Evolutionary conservation across 1,140 invertebrate genomes (phyloP), one percentile per base, ranked within the genome.

Genomic region (Drosophila parvula): DNA sequence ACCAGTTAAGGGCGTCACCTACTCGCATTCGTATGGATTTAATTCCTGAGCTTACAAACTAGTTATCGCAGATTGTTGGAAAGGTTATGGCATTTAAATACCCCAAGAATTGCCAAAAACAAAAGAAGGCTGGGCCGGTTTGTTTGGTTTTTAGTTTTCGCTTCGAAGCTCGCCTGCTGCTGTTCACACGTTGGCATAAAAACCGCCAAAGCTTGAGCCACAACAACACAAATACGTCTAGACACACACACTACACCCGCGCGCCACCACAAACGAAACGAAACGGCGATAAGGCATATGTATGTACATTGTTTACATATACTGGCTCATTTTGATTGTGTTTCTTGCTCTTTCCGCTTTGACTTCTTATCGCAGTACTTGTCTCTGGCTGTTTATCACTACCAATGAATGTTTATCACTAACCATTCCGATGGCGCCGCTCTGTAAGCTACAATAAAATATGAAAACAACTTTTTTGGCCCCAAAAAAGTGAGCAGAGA

Each of bases 371-470:
- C 40, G 28, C 27, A 58, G 28, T 38, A 27, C 34, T 28, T 40
- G 27, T 30, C 32, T 44, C 32, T 11, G 11, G 8, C 16, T 18
- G 53, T 64, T 74, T 81, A 81, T 74, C 74, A 62, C 11, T 69
- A 11, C 34, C 22, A 75, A 36, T n/a, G 16, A 32, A 40, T 65
- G 63, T 32, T 60, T 12, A 9, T 34, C 43, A 85, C 78, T 81
- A 48, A 85, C 81, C 81, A 85, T 71, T 85, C 45, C 68, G 78
- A 34, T 60, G 64, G 36, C 68, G 71, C 28, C 73, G 18, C 27
- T 50, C 32, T 22, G 43, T 27, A 16, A 16, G 16, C 48, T 16
- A 62, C 40, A 63, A 63, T 59, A 58, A 38, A 63, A 32, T 30
- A 16, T 10, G 16, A 59, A 22, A 18, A 7, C 12, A 40, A 27